phyloP scores from a whole-genome alignment of 2,888 invertebrate genomes.

The Drosophila tripunctata region DNA sequence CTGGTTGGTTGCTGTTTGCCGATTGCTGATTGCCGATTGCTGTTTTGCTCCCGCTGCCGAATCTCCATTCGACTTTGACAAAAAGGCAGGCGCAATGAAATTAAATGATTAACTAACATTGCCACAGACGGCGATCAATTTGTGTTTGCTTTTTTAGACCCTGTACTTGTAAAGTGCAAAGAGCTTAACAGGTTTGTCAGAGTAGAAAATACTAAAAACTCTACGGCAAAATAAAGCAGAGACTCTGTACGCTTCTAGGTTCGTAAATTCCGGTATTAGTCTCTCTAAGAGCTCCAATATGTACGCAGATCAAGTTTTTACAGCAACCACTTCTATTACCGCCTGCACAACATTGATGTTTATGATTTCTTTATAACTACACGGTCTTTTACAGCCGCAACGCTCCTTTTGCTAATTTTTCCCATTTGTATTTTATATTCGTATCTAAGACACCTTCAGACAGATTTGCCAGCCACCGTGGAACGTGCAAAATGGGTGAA shows the following conservation, averaged over 20 bases:
- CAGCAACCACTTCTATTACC: too few species aligned
- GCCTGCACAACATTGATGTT: too few species aligned
- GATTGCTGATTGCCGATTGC: not conserved
- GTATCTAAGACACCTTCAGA: constrained; percentile 17
- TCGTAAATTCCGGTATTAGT: too few species aligned
- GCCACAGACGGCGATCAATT: constrained; percentile 20
- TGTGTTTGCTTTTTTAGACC: constrained; percentile 22
- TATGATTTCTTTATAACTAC: not conserved
- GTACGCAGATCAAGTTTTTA: too few species aligned
- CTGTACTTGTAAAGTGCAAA: not conserved
- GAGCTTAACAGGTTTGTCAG: not conserved
- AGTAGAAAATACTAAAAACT: too few species aligned
- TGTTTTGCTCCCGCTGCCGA: constrained; percentile 30
- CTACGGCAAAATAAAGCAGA: too few species aligned
- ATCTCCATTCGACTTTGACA: constrained; percentile 61
- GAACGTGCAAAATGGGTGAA: constrained; percentile 77
- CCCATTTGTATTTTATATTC: not conserved
- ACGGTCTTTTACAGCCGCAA: not conserved
- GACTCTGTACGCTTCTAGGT: too few species aligned
- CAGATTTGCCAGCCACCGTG: constrained; percentile 11
- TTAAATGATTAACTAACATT: constrained; percentile 77
- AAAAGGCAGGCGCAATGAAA: constrained; percentile 70
- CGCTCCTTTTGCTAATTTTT: not conserved
- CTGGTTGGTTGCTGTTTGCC: constrained; percentile 10
- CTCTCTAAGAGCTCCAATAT: too few species aligned